Evolutionary conservation across 1,140 invertebrate species (phyloP).

Genomic region (Anoplophora glabripennis): DNA sequence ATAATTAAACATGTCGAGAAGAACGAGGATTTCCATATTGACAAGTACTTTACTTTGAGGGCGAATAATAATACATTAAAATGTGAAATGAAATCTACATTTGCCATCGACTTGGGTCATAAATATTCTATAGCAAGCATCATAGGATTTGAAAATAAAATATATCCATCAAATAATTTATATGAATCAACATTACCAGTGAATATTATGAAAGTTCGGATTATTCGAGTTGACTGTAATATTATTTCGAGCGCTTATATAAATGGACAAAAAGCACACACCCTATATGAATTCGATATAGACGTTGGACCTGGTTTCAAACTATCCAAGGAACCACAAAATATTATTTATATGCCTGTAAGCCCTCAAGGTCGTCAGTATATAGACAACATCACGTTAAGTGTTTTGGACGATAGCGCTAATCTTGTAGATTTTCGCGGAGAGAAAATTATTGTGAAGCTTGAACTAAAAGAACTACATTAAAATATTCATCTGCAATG

Average conservation of each 20-base stretch:
- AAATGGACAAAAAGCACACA: no score
- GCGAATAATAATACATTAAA: constrained; percentile 19
- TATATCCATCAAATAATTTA: not conserved
- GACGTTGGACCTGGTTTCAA: constrained; percentile 10
- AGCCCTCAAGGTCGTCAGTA: no score
- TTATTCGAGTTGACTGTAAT: constrained; percentile 14
- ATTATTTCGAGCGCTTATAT: no score
- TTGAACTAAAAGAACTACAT: constrained; percentile 8
- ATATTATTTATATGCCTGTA: no score
- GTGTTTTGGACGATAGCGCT: not conserved
- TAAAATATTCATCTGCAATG: no score
- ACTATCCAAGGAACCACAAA: constrained; percentile 8
- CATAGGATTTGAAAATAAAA: constrained; percentile 3
- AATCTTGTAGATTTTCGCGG: constrained; percentile 1
- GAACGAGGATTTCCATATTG: no score
- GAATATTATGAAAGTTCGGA: no score
- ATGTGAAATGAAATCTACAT: constrained; percentile 13
- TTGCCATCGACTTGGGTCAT: constrained; percentile 7
- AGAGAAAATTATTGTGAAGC: constrained; percentile 7
- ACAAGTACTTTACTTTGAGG: constrained; percentile 11
- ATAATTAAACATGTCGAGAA: not conserved
- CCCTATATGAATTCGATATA: constrained; percentile 14
- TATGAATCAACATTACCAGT: constrained; percentile 11
- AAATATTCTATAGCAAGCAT: not conserved
- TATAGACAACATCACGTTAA: constrained; percentile 7